Base-by-base conservation (phyloP, 2,888 invertebrate species). In the Acrobasis consociella region DNA sequence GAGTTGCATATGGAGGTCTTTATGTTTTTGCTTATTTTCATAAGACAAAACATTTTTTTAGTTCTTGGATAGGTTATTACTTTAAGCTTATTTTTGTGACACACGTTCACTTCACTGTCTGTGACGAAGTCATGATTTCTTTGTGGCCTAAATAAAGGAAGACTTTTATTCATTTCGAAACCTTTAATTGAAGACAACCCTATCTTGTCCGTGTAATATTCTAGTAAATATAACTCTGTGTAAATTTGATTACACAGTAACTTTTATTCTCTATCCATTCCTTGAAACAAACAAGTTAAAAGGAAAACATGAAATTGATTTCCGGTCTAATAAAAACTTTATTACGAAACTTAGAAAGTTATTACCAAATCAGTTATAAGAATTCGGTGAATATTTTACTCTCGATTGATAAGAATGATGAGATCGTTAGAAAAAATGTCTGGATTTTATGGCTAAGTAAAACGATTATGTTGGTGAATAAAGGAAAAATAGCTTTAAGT, bases 271-370 rank as follows among this genome's bases (percentile, higher is more conserved):
- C 5, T 13, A 42, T 46, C n/a, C 13, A 13, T n/a, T 46, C 5
- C 13, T 46, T n/a, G 46, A n/a, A 46, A 13, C n/a, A 46, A 31
- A 46, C 46, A 46, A 46, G 46, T 46, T 13, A 46, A 46, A n/a
- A n/a, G 46, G 46, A 46, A 13, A 53, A 53, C 15, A 53, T n/a
- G 38, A 53, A 53, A 53, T 53, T 53, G 38, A 53, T 53, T 53
- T 53, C 53, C 38, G 5, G 2, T 0, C 46, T 22, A 17, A 58
- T 49, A 46, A 46, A 58, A 58, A 53, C 53, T 38, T 53, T 38
- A 53, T 53, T 53, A 53, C 37, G 38, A 53, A 53, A 53, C 15
- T 53, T 38, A 53, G 38, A 8, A 53, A 53, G 58, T 59, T 17
- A 58, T 49, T 49, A 37, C 49, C 49, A 15, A 2, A 15, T 59